Evolutionary conservation across 2,888 invertebrate species (phyloP).

Genomic region (Drosophila planitibia): DNA sequence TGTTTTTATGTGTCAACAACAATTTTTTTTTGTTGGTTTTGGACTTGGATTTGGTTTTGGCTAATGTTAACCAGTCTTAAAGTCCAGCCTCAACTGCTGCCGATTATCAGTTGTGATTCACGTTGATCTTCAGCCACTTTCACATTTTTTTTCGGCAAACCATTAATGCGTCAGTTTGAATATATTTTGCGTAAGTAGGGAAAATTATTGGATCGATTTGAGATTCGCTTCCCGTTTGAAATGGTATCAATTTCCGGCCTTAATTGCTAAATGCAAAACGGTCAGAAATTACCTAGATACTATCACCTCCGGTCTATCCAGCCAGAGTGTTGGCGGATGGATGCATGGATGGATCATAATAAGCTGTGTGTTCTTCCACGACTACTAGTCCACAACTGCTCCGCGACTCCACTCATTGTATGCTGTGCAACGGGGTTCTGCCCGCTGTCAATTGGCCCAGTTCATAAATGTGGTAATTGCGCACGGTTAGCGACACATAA

Average conservation of each 20-base stretch:
- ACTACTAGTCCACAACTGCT: not conserved
- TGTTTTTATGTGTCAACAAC: conserved; percentile 14
- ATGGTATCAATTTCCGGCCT: conserved; percentile 62
- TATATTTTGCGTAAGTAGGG: conserved; percentile 38
- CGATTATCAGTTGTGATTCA: conserved; percentile 27
- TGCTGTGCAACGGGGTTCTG: conserved; percentile 50
- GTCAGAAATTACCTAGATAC: conserved; percentile 16
- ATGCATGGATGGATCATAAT: conserved; percentile 33
- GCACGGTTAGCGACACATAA: conserved; percentile 71
- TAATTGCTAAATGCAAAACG: conserved; percentile 45
- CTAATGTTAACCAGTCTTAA: conserved; percentile 20
- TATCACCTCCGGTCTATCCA: conserved; percentile 27
- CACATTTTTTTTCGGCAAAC: conserved; percentile 43
- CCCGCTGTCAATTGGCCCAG: conserved; percentile 75
- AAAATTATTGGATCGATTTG: conserved; percentile 50
- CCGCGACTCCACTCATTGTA: conserved; percentile 4
- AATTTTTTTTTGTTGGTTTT: not conserved
- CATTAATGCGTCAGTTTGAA: conserved; percentile 42
- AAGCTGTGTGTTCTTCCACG: conserved; percentile 5
- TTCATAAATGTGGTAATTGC: conserved; percentile 78
- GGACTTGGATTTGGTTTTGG: not conserved
- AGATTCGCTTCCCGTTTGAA: conserved; percentile 55
- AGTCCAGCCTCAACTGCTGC: conserved; percentile 13
- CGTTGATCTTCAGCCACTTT: conserved; percentile 36
- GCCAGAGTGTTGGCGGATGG: conserved; percentile 6